Evolutionary conservation across 2,797 vertebrate species (phyloP), one percentile per base, ranked within the genome.

Genomic region (Bufotes viridis): DNA sequence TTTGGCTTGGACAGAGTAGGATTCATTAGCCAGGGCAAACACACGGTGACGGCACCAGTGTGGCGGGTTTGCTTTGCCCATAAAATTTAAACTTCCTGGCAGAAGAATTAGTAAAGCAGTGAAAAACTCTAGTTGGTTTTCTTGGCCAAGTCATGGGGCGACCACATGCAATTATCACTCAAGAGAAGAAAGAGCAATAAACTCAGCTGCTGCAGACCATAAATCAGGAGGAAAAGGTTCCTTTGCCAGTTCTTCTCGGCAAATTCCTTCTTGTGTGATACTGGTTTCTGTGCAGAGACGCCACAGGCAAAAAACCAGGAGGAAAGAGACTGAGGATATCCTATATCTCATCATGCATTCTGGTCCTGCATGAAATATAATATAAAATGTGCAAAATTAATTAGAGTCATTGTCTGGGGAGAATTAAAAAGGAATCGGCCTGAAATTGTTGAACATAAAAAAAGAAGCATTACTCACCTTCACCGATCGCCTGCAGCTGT

Each of bases 161-260:
- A 89, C 88, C 88, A 81, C 88, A 89, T 86, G 79, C 88, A 89
- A 89, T 89, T 89, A 89, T 89, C 88, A 89, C 84, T 86, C 81
- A 57, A 76, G 49, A 86, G 83, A 60, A 86, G 80, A 82, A 86
- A 80, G 72, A 74, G 51, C 84, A 72, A 70, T 84, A 88, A 88
- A 67, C 80, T 78, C 53, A 84, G 82, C 67, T 60, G 60, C 63
- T 81, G 42, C 49, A 42, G 67, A 53, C 76, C 17, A n/a, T 88
- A 88, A 88, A 84, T 84, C 82, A 76, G 22, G 51, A 63, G 55
- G 61, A 49, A 67, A 42, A 51, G 1, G 5, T 55, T 63, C 26
- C 72, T 79, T 18, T 67, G 81, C 81, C 79, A 88, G 7, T 10
- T 78, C 61, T 67, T 53, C 82, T 61, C 29, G 34, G 55, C 57